Conservation (phyloP, 1,140 invertebrate species). For the Helicoverpa zea region DNA sequence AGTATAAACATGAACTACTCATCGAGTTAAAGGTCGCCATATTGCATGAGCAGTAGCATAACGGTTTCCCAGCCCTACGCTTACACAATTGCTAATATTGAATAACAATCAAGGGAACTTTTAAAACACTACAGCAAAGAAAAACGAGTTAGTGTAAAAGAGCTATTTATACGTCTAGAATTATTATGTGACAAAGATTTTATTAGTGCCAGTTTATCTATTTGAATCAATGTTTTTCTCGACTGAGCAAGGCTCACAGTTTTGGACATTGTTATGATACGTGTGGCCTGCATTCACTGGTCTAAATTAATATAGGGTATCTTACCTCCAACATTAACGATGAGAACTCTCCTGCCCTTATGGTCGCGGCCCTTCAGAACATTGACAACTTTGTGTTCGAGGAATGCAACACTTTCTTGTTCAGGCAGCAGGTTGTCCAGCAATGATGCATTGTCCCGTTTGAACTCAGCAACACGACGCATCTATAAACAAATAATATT, state of each 20-base stretch:
- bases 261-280: too few relatives aligned
- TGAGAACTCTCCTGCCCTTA: constrained; percentile 88
- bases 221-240: too few relatives aligned
- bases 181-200: too few relatives aligned
- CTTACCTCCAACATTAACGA: constrained; percentile 88
- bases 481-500: constrained; percentile 84
- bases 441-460: constrained; percentile 89
- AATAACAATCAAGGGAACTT: neutral
- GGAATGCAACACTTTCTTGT: constrained; percentile 89
- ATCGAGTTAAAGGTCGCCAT: constrained; percentile 2
- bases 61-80: neutral
- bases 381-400: constrained; percentile 91
- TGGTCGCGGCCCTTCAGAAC: constrained; percentile 91
- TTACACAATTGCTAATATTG: neutral
- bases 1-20: constrained; percentile 6
- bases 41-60: neutral
- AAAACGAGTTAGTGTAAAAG: too few relatives aligned
- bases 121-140: neutral
- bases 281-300: too few relatives aligned
- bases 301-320: neutral
- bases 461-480: constrained; percentile 91
- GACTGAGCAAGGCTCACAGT: too few relatives aligned
- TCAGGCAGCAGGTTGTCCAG: constrained; percentile 89
- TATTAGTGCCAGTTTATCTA: too few relatives aligned
- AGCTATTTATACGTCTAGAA: too few relatives aligned